These are phyloP conservation scores for Pogonocherus hispidulus DNA, from an alignment of 2,888 invertebrate genomes.

Conservation along the genomic window DNA sequence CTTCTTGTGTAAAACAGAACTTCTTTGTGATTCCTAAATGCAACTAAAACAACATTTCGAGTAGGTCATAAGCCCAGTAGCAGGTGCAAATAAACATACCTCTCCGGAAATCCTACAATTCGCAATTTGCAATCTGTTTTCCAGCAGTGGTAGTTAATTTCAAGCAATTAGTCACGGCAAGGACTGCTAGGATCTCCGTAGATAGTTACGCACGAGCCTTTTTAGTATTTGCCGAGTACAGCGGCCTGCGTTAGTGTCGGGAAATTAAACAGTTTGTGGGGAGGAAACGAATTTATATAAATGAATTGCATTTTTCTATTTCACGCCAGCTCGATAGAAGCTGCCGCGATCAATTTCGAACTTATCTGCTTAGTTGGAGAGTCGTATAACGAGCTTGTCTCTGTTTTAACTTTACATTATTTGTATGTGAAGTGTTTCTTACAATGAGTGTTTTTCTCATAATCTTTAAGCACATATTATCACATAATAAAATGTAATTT, in stretches of 20 bases:
- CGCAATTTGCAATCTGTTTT: conserved; percentile 22
- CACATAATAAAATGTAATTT: too few relatives aligned
- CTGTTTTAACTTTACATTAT: too few relatives aligned
- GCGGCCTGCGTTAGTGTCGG: not conserved
- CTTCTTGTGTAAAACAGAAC: too few relatives aligned
- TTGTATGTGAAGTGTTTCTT: too few relatives aligned
- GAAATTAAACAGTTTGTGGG: not conserved
- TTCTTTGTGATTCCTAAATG: too few relatives aligned
- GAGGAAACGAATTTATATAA: conserved; percentile 8
- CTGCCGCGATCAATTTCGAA: not conserved
- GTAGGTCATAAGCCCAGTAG: not conserved
- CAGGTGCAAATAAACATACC: conserved; percentile 3
- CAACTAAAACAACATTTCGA: too few relatives aligned
- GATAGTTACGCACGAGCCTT: conserved; percentile 1
- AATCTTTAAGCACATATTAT: too few relatives aligned
- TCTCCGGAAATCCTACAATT: conserved; percentile 22
- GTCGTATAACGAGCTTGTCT: too few relatives aligned
- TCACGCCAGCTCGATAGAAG: not conserved
- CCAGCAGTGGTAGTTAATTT: conserved; percentile 13
- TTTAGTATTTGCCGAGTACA: not conserved
- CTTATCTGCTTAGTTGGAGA: not conserved
- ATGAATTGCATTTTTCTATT: conserved; percentile 14
- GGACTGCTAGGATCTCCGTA: conserved; percentile 12
- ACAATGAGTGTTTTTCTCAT: too few relatives aligned
- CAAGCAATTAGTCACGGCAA: conserved; percentile 17